Base-by-base conservation (phyloP, 2,888 invertebrate species). In the Silvanus unidentatus region DNA sequence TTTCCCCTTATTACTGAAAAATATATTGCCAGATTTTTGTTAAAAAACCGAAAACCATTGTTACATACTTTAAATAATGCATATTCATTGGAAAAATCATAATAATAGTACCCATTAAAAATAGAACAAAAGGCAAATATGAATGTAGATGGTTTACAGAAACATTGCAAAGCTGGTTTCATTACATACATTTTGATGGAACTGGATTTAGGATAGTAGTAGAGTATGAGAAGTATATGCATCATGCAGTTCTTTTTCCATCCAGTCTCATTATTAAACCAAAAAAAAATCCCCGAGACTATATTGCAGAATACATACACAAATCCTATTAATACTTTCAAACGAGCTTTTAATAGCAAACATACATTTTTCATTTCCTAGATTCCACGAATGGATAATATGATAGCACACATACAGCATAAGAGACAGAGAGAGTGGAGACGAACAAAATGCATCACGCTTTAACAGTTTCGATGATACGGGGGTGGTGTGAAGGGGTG, bases 311-410 rank as follows among this genome's bases (percentile, higher is more conserved):
- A 48, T 47, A 52, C 16, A 9, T 27, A 27, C 29, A 12, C 5
- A 32, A 52, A 58, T 58, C 54, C 62, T 59, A 59, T 59, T 60
- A 60, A 59, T 60, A 59, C 58, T 59, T 59, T 60, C 57, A 61
- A 65, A 65, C 63, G 62, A 63, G 64, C 60, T 62, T 63, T 62
- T 64, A 65, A 64, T 63, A 59, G 55, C 56, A 62, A 58, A 61
- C 63, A 62, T 63, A 63, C 63, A 65, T 64, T 65, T 65, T 65
- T 65, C 65, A 65, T 65, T 65, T 65, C 62, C 64, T 63, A 62
- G 63, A 63, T 62, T 59, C 49, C 49, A 51, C 51, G 53, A 49
- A 50, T 49, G 50, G 52, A 55, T 58, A 50, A 53, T 52, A 39
- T 39, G 27, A 36, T 47, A 37, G 37, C 37, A 13, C 22, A 22